These are phyloP conservation scores for Frankliniella fusca DNA, from an alignment of 2,888 invertebrate species.

Conservation along the genomic window DNA sequence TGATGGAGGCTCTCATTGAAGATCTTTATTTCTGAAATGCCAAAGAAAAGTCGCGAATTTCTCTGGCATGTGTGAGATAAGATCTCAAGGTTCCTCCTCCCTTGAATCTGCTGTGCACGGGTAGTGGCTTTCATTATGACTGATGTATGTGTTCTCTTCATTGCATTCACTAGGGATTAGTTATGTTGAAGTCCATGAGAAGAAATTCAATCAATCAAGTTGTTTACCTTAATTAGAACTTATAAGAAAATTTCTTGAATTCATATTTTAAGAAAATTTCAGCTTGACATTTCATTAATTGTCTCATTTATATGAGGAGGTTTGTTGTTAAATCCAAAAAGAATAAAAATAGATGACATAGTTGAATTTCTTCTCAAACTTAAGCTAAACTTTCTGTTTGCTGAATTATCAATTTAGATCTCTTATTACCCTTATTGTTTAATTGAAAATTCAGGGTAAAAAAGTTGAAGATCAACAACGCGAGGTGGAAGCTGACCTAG, in stretches of 20 bases:
- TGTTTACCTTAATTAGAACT: not conserved
- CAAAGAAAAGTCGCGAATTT: slow-evolving; percentile 21
- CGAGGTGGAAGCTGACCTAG: slow-evolving; percentile 19
- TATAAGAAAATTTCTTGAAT: no score
- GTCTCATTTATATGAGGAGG: slow-evolving; percentile 18
- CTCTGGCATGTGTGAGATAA: not conserved
- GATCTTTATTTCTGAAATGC: not conserved
- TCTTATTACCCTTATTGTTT: not conserved
- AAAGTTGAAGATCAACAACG: slow-evolving; percentile 3
- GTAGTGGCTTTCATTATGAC: not conserved
- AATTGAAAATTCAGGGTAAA: not conserved
- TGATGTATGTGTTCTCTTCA: no score
- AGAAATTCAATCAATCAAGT: no score
- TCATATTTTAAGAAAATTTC: not conserved
- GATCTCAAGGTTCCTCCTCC: not conserved
- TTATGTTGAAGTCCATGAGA: no score
- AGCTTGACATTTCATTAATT: not conserved
- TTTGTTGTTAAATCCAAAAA: slow-evolving; percentile 16
- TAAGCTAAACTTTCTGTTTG: no score
- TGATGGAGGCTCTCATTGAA: not conserved
- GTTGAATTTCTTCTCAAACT: no score
- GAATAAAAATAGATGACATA: no score
- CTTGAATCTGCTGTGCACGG: not conserved
- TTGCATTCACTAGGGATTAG: no score
- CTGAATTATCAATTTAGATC: not conserved